Percentiles rank a stretch among this genome's conserved stretches.
Evolutionary conservation across 2,888 invertebrate species (phyloP).

Genomic region (Spisula subtruncata): DNA sequence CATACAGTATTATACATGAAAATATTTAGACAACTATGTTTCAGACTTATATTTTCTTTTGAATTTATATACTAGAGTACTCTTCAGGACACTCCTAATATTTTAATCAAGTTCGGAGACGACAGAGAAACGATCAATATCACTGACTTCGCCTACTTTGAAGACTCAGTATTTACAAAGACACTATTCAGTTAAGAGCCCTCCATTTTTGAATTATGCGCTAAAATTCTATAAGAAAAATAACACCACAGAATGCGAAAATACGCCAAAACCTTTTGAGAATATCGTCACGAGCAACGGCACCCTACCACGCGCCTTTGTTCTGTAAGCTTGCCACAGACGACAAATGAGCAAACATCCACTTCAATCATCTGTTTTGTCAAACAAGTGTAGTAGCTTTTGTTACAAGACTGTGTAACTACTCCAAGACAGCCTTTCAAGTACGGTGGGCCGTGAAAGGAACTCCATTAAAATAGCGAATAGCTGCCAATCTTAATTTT

Average conservation of each 20-base stretch:
- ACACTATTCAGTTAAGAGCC: neutral
- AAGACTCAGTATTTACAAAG: conserved; percentile 5
- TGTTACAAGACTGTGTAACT: conserved; percentile 44
- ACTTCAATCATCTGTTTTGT: conserved; percentile 62
- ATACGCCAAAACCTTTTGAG: neutral
- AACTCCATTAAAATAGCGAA: conserved; percentile 60
- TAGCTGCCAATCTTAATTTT: conserved; percentile 63
- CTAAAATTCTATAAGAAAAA: conserved; percentile 28
- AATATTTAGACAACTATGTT: neutral
- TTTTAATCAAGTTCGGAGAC: conserved; percentile 20
- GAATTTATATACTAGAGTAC: neutral
- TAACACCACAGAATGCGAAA: conserved; percentile 21
- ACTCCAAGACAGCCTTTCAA: conserved; percentile 49
- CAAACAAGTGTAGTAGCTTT: conserved; percentile 56
- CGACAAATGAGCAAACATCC: conserved; percentile 70
- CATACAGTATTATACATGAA: neutral
- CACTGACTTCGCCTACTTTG: neutral
- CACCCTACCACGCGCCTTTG: conserved; percentile 47
- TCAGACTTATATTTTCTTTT: neutral
- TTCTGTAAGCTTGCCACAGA: conserved; percentile 51
- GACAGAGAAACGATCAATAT: neutral
- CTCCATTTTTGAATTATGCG: neutral
- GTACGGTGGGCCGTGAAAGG: conserved; percentile 35
- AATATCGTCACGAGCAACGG: neutral
- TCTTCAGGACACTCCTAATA: neutral